Conservation (phyloP, 2,888 invertebrate genomes). For the Zygaena filipendulae region DNA sequence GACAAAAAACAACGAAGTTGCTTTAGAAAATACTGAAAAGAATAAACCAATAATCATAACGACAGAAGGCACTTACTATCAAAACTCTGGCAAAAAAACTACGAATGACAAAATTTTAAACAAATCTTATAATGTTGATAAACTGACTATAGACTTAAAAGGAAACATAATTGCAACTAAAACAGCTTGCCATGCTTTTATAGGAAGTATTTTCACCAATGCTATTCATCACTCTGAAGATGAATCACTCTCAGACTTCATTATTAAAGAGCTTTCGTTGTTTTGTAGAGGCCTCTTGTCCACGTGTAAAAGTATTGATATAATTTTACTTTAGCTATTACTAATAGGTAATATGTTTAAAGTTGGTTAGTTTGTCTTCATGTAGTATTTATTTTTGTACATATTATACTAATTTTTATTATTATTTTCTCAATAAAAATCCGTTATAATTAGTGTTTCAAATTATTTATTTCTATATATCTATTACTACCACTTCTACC, state of each 20-base stretch:
- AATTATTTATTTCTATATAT: constrained; percentile 30
- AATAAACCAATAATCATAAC: constrained; percentile 23
- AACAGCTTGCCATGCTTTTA: constrained; percentile 48
- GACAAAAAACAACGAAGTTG: background rate
- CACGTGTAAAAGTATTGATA: constrained; percentile 48
- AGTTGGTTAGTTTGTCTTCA: too few species aligned
- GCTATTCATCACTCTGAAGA: constrained; percentile 28
- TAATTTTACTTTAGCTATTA: constrained; percentile 40
- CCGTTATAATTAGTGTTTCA: too few species aligned
- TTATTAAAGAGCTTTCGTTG: constrained; percentile 40
- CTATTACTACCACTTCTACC: constrained; percentile 15
- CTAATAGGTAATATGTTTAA: constrained; percentile 22
- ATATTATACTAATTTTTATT: constrained; percentile 11
- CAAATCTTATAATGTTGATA: constrained; percentile 8
- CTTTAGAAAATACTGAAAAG: constrained; percentile 9
- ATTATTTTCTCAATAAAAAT: constrained; percentile 14
- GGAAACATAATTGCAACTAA: constrained; percentile 49
- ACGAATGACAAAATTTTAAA: constrained; percentile 4
- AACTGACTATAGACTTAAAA: constrained; percentile 43
- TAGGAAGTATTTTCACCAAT: constrained; percentile 47
- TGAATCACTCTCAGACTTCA: constrained; percentile 42
- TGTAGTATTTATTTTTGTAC: constrained; percentile 14
- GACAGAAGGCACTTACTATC: constrained; percentile 20
- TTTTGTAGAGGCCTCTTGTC: constrained; percentile 56
- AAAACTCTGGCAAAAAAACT: constrained; percentile 14